A percentile compares a stretch with the other conserved stretches of the same genome.
phyloP scores from a whole-genome alignment of 2,113 vertebrate genomes.

The Callocephalon fimbriatum region DNA sequence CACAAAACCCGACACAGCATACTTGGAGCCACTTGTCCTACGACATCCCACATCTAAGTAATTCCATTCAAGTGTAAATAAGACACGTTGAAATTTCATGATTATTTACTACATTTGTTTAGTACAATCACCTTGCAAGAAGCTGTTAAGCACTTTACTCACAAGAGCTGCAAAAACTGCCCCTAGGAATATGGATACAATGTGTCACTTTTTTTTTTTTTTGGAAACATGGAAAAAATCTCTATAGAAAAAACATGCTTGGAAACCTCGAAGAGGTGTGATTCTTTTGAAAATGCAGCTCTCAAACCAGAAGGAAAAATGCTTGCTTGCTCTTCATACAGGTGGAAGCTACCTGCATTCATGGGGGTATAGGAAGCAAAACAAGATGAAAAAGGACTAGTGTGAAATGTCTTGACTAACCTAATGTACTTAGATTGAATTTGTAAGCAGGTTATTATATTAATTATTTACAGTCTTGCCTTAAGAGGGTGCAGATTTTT shows the following conservation, averaged over 20 bases:
- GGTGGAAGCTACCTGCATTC: not conserved
- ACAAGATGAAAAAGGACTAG: not conserved
- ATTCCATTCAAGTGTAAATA: constrained; percentile 55
- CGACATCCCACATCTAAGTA: not conserved
- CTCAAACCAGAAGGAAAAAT: not conserved
- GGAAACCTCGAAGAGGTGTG: not conserved
- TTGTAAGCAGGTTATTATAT: constrained; percentile 30
- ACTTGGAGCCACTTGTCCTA: constrained; percentile 16
- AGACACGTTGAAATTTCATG: constrained; percentile 18
- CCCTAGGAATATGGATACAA: not conserved
- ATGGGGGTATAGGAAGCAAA: not conserved
- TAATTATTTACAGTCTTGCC: constrained; percentile 54
- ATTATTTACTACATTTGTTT: constrained; percentile 60
- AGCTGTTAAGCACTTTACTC: not conserved
- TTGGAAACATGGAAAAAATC: not conserved
- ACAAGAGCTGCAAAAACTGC: constrained; percentile 23
- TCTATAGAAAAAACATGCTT: not conserved
- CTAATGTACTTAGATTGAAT: not conserved
- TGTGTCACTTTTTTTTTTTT: not conserved
- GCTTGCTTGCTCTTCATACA: not conserved
- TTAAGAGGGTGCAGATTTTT: constrained; percentile 33
- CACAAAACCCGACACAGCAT: not conserved
- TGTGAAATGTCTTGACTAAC: not conserved
- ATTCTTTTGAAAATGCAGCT: not conserved
- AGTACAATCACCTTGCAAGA: constrained; percentile 33